Evolutionary conservation across 2,888 invertebrate species (phyloP).

Genomic region (Cataglyphis altisquamis): DNA sequence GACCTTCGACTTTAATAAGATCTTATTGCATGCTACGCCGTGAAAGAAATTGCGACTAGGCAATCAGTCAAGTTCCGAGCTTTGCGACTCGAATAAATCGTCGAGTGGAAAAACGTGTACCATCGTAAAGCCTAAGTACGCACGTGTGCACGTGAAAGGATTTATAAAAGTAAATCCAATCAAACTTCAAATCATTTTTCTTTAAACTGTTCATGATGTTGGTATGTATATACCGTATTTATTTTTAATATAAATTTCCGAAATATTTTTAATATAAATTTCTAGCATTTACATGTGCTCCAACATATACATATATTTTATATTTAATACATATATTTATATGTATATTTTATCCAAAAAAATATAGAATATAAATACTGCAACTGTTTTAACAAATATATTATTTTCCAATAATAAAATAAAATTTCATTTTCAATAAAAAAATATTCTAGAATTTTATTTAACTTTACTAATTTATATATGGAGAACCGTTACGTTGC

Average conservation of each 20-base stretch:
- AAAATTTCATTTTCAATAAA: neutral
- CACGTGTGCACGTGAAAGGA: neutral
- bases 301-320: neutral
- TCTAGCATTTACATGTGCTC: neutral
- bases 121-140: neutral
- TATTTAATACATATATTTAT: constrained; percentile 8
- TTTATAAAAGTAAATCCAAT: neutral
- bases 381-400: neutral
- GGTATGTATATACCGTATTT: neutral
- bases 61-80: constrained; percentile 45
- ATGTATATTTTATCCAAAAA: neutral
- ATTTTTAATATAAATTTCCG: no score
- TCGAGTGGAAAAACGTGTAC: constrained; percentile 2
- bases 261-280: neutral
- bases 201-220: neutral
- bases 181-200: neutral
- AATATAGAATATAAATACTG: neutral
- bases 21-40: constrained; percentile 42
- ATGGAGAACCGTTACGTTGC: neutral
- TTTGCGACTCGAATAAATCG: constrained; percentile 56
- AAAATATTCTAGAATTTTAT: neutral
- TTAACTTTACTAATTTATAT: neutral
- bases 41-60: constrained; percentile 40
- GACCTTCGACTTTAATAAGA: constrained; percentile 50
- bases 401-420: neutral